These are phyloP conservation scores for Hypercompe scribonia DNA, from an alignment of 2,888 invertebrate species.

Conservation along the genomic window DNA sequence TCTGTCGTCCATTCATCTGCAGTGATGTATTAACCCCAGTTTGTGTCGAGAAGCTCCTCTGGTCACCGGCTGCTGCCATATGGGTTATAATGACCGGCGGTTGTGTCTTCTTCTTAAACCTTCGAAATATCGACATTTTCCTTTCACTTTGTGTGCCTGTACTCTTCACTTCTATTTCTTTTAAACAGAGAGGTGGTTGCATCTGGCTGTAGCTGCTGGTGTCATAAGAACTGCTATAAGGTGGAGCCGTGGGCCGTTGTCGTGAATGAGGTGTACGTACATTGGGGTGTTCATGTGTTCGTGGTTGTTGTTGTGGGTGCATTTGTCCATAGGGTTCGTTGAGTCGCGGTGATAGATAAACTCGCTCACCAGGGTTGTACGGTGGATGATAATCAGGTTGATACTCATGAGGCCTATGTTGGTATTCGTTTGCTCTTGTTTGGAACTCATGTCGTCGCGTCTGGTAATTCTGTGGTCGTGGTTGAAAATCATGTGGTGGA, in stretches of 20 bases:
- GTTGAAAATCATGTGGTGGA: constrained; percentile 2
- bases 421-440: constrained; percentile 1
- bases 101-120: constrained; percentile 62
- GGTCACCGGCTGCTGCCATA: constrained; percentile 23
- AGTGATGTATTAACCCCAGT: constrained; percentile 33
- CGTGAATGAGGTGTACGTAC: constrained; percentile 32
- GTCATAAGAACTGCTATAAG: constrained; percentile 53
- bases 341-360: constrained; percentile 29
- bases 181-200: constrained; percentile 71
- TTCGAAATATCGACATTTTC: constrained; percentile 70
- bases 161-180: constrained; percentile 80
- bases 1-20: constrained; percentile 6
- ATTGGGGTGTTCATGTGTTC: constrained; percentile 14
- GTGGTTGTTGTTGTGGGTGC: constrained; percentile 8
- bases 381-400: constrained; percentile 43
- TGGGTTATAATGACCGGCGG: constrained; percentile 5
- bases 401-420: constrained; percentile 36
- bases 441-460: constrained; percentile 9
- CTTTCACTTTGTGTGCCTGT: constrained; percentile 77
- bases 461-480: constrained; percentile 8
- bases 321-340: constrained; percentile 32
- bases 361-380: constrained; percentile 43
- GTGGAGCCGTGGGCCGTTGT: constrained; percentile 48
- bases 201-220: constrained; percentile 45
- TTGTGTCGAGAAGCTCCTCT: constrained; percentile 56